phyloP scores from a whole-genome alignment of 2,797 vertebrate genomes.

The Fistularia tabacaria region DNA sequence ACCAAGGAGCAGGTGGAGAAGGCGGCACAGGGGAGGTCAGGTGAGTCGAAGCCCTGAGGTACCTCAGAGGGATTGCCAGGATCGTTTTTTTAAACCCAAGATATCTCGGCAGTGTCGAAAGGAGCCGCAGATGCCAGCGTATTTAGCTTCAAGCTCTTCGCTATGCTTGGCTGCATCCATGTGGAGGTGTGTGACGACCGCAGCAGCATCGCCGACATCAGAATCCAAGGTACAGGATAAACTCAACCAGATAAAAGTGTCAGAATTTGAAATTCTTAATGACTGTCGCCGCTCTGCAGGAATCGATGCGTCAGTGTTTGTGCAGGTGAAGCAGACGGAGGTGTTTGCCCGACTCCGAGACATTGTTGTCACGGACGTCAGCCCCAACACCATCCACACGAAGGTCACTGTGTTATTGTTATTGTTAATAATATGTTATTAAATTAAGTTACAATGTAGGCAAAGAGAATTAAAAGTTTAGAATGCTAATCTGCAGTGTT shows the following conservation, averaged over 20 bases:
- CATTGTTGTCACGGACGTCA: constrained; percentile 86
- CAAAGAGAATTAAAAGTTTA: too few species aligned
- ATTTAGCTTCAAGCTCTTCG: constrained; percentile 86
- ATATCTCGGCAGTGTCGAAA: constrained; percentile 67
- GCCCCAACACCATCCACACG: constrained; percentile 84
- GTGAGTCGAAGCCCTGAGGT: constrained; percentile 55
- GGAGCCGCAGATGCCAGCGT: constrained; percentile 76
- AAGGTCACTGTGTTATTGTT: constrained; percentile 72
- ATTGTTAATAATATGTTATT: background rate
- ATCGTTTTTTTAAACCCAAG: background rate
- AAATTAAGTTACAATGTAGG: too few species aligned
- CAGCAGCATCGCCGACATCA: constrained; percentile 89
- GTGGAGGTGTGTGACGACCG: constrained; percentile 84
- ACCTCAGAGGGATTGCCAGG: too few species aligned
- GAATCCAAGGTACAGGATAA: constrained; percentile 81
- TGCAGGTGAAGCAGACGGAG: constrained; percentile 80
- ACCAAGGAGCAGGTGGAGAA: constrained; percentile 48
- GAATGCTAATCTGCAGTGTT: too few species aligned
- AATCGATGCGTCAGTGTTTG: constrained; percentile 82
- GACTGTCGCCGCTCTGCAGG: constrained; percentile 66
- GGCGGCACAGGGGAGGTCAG: constrained; percentile 59
- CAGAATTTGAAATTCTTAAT: background rate
- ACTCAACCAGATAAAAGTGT: background rate
- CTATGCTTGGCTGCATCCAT: constrained; percentile 85
- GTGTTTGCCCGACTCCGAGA: constrained; percentile 87